Conservation (phyloP, 2,113 vertebrate genomes). For the Saimiri boliviensis region DNA sequence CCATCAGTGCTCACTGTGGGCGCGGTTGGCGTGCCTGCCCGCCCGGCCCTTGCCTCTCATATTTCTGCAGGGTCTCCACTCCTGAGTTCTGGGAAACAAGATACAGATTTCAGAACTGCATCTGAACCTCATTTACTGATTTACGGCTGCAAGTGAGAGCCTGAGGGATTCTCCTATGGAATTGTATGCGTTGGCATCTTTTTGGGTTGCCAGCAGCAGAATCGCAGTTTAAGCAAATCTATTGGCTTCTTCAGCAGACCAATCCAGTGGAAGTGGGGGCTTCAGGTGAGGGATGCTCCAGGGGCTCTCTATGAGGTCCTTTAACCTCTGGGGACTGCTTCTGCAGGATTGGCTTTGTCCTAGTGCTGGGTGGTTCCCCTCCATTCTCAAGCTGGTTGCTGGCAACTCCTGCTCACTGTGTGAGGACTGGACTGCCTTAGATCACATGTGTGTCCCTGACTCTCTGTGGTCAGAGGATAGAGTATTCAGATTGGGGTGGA, state of each 20-base stretch:
- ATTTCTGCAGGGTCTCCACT: fast-evolving
- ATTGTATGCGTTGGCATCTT: fast-evolving
- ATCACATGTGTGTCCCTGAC: neutral
- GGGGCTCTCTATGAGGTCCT: fast-evolving
- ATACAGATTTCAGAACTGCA: neutral
- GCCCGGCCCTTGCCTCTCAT: neutral
- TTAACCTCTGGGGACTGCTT: neutral
- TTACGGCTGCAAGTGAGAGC: neutral
- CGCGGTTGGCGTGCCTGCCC: neutral
- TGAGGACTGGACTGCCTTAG: neutral
- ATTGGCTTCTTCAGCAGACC: neutral
- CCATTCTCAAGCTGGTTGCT: fast-evolving
- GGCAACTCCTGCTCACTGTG: neutral
- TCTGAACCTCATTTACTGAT: neutral
- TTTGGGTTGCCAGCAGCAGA: neutral
- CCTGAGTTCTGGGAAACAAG: neutral
- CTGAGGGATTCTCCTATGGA: neutral
- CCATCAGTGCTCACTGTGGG: fast-evolving
- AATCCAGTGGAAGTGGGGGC: fast-evolving
- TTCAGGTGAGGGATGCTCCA: neutral
- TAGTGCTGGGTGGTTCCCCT: neutral
- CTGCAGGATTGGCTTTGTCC: neutral
- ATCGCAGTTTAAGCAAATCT: fast-evolving
- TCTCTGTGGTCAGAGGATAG: neutral
- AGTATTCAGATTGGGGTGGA: neutral